Conservation (phyloP, 2,797 vertebrate species). For the Microcaecilia unicolor region DNA sequence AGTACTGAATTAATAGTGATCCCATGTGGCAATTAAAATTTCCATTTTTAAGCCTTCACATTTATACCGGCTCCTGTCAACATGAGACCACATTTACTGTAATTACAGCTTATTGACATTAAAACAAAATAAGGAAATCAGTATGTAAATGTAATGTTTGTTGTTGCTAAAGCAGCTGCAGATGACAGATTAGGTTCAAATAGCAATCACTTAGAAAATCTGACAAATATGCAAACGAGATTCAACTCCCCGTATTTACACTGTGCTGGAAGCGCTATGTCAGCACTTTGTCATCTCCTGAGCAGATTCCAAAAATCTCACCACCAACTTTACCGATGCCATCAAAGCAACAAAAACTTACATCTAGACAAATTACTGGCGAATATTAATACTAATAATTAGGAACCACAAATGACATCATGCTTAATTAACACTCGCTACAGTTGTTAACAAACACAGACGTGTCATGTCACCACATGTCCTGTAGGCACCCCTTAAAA, state of each 20-base stretch:
- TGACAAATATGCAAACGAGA: conserved; percentile 77
- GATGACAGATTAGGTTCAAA: conserved; percentile 70
- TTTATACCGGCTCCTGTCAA: conserved; percentile 97
- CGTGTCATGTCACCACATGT: conserved; percentile 27
- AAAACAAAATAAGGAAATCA: conserved; percentile 99
- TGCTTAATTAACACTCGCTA: conserved; percentile 58
- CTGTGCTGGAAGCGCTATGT: conserved; percentile 57
- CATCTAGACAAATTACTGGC: conserved; percentile 47
- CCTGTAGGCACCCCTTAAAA: conserved; percentile 35
- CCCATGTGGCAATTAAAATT: conserved; percentile 91
- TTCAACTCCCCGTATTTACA: conserved; percentile 53
- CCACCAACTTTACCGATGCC: conserved; percentile 36
- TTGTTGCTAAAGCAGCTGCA: conserved; percentile 95
- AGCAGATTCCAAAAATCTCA: conserved; percentile 45
- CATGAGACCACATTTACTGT: conserved; percentile 98
- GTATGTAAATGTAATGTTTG: conserved; percentile 99
- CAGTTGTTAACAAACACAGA: conserved; percentile 38
- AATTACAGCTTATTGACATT: conserved; percentile 99
- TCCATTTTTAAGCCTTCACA: conserved; percentile 88
- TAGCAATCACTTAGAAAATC: conserved; percentile 64
- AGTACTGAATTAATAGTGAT: conserved; percentile 75
- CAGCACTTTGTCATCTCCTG: conserved; percentile 54
- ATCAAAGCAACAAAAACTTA: conserved; percentile 46
- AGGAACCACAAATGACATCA: conserved; percentile 36
- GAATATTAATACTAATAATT: conserved; percentile 38